These are phyloP conservation scores for Psittacus erithacus DNA, from an alignment of 2,113 vertebrate species.

Conservation along the genomic window DNA sequence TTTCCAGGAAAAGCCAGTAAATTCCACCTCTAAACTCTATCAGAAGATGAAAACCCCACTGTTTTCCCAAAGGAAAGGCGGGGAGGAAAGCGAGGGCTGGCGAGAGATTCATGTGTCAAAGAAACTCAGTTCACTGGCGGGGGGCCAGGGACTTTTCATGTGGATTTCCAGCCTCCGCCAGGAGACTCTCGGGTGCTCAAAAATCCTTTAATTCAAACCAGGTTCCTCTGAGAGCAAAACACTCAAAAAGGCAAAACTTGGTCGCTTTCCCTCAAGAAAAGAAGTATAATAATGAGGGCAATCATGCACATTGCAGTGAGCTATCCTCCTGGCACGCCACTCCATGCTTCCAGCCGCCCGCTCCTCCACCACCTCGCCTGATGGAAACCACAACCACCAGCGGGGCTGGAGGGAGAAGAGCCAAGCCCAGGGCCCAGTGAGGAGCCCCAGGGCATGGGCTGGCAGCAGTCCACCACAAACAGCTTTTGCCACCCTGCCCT, in stretches of 20 bases:
- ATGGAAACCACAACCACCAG: not conserved
- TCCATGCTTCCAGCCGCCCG: fast-evolving
- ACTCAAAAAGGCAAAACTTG: constrained; percentile 55
- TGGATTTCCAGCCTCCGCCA: constrained; percentile 68
- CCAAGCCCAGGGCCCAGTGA: fast-evolving
- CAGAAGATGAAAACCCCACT: not conserved
- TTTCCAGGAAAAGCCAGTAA: constrained; percentile 64
- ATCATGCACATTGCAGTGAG: constrained; percentile 5
- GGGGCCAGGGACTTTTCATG: constrained; percentile 64
- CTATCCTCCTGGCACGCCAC: not conserved
- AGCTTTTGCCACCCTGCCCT: not conserved
- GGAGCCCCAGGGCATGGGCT: not conserved
- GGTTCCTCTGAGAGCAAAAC: constrained; percentile 67
- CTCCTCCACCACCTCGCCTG: not conserved
- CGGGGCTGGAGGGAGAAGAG: not conserved
- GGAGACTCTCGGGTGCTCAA: constrained; percentile 74
- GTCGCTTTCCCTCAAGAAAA: not conserved
- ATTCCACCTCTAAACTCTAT: constrained; percentile 3
- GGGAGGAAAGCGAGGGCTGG: constrained; percentile 1
- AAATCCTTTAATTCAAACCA: constrained; percentile 75
- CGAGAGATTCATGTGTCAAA: constrained; percentile 33
- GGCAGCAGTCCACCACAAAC: not conserved
- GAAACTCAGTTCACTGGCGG: constrained; percentile 42
- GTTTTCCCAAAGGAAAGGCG: constrained; percentile 30
- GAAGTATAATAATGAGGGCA: not conserved